Conservation (phyloP, 2,113 vertebrate species). For the Misgurnus anguillicaudatus region DNA sequence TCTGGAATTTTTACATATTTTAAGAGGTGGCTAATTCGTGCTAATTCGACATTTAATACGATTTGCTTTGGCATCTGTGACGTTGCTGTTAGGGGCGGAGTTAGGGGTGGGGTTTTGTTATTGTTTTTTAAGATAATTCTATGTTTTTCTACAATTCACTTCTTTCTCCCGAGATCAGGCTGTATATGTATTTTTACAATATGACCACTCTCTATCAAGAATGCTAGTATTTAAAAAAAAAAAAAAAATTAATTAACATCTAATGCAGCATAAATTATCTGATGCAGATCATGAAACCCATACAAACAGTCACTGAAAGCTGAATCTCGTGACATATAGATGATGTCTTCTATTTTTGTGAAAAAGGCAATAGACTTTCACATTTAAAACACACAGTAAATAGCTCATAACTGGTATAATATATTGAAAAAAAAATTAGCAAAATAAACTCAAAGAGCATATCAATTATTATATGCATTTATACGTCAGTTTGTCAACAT, state of each 20-base stretch:
- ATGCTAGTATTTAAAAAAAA: constrained; percentile 91
- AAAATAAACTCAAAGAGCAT: neutral
- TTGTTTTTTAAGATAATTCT: too few species aligned
- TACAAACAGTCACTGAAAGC: constrained; percentile 86
- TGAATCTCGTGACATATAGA: constrained; percentile 81
- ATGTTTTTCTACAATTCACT: too few species aligned
- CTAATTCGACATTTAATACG: too few species aligned
- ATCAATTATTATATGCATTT: neutral
- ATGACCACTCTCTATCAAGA: constrained; percentile 88
- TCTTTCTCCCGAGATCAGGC: too few species aligned
- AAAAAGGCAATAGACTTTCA: constrained; percentile 63
- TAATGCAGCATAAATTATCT: constrained; percentile 80
- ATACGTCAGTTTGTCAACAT: constrained; percentile 47
- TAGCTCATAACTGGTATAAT: neutral
- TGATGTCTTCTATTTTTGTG: constrained; percentile 67
- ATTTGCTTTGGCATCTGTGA: too few species aligned
- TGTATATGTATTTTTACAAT: constrained; percentile 89
- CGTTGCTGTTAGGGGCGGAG: too few species aligned
- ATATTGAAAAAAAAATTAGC: neutral
- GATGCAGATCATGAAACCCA: constrained; percentile 94
- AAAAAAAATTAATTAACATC: constrained; percentile 98
- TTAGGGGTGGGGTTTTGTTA: too few species aligned
- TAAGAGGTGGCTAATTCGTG: too few species aligned
- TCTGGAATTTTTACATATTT: constrained; percentile 57
- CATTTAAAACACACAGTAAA: constrained; percentile 25